A percentile compares a stretch with the other conserved stretches of the same genome.
These are phyloP conservation scores for Cactoblastis cactorum DNA, from an alignment of 2,888 invertebrate species.

Conservation along the genomic window DNA sequence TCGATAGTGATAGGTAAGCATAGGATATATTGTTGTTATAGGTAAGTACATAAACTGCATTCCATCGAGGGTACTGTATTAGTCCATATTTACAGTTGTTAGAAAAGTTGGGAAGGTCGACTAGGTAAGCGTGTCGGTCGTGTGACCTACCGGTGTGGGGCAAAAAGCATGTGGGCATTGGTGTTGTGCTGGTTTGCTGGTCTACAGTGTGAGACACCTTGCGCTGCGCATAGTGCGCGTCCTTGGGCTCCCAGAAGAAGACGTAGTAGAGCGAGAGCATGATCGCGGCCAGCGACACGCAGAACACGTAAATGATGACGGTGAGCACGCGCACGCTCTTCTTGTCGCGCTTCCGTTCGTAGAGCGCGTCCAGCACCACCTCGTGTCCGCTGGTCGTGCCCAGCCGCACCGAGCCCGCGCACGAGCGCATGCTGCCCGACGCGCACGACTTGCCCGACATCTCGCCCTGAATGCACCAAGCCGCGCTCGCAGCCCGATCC, in stretches of 20 bases:
- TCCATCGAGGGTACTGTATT: slow-evolving; percentile 5
- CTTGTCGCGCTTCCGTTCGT: slow-evolving; percentile 91
- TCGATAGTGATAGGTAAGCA: background rate
- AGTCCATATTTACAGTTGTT: slow-evolving; percentile 14
- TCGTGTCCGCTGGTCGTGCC: slow-evolving; percentile 69
- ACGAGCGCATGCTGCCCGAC: slow-evolving; percentile 76
- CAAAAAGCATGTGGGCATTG: slow-evolving; percentile 78
- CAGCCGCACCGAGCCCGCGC: slow-evolving; percentile 65
- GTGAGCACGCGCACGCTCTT: slow-evolving; percentile 94
- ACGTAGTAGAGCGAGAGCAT: slow-evolving; percentile 96
- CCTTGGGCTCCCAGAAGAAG: slow-evolving; percentile 93
- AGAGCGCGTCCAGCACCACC: slow-evolving; percentile 85
- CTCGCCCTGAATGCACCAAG: slow-evolving; percentile 45
- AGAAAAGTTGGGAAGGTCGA: slow-evolving; percentile 16
- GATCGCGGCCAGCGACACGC: slow-evolving; percentile 95
- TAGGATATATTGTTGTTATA: background rate
- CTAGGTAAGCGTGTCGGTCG: slow-evolving; percentile 56
- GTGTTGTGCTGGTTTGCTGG: slow-evolving; percentile 73
- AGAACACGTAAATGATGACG: slow-evolving; percentile 95
- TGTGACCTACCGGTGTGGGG: slow-evolving; percentile 77
- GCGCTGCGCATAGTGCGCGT: slow-evolving; percentile 72
- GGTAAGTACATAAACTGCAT: background rate
- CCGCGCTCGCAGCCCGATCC: slow-evolving; percentile 39
- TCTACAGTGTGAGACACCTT: slow-evolving; percentile 75
- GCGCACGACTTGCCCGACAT: slow-evolving; percentile 80